Evolutionary conservation across 2,888 invertebrate genomes (phyloP).

Genomic region (Volucella zonaria): DNA sequence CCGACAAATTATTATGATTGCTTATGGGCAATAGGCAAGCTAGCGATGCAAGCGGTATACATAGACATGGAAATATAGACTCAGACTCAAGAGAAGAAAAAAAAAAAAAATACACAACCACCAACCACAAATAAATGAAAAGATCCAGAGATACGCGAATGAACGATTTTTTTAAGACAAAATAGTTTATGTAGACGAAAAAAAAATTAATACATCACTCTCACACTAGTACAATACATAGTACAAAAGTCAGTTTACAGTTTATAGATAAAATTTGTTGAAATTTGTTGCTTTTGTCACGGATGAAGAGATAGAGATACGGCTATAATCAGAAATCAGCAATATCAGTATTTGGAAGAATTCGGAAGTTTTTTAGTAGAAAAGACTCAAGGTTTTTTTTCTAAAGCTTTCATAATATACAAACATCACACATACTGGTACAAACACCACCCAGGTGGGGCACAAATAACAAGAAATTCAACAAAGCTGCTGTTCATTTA

Average conservation of each 20-base stretch:
- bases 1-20: constrained; percentile 69
- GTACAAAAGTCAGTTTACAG: constrained; percentile 21
- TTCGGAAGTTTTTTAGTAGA: constrained; percentile 45
- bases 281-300: constrained; percentile 37
- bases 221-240: constrained; percentile 37
- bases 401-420: constrained; percentile 4
- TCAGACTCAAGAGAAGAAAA: constrained; percentile 38
- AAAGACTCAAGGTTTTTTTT: constrained; percentile 56
- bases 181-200: constrained; percentile 44
- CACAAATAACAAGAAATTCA: constrained; percentile 19
- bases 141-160: constrained; percentile 34
- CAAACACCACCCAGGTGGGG: constrained; percentile 43
- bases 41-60: constrained; percentile 56
- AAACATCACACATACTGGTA: too few species aligned
- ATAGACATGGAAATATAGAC: constrained; percentile 13
- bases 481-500: constrained; percentile 23
- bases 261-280: constrained; percentile 37
- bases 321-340: constrained; percentile 26
- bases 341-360: constrained; percentile 11
- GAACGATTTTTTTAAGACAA: constrained; percentile 44
- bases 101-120: constrained; percentile 58
- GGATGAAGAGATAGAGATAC: constrained; percentile 25
- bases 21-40: constrained; percentile 53
- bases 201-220: constrained; percentile 10
- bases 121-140: constrained; percentile 58